Conservation (phyloP, 64 coral and sea anemone genomes). For the Platygyra sinensis region DNA sequence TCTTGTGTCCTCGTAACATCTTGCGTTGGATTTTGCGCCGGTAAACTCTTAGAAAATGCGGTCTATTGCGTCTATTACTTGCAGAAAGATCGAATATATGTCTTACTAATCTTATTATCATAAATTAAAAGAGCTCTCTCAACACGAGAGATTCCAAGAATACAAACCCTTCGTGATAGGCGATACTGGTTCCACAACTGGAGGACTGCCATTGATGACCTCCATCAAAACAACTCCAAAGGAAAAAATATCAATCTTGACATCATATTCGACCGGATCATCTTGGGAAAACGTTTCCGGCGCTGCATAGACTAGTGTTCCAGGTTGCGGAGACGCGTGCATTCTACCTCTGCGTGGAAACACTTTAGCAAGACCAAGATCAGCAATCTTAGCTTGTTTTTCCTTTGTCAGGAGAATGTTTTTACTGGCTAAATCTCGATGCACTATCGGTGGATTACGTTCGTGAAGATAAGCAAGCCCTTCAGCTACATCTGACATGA, state of each 20-base stretch:
- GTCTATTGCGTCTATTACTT: no score
- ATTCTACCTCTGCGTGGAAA: background rate
- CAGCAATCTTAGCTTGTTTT: constrained; percentile 61
- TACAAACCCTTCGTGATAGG: background rate
- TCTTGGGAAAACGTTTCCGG: constrained; percentile 41
- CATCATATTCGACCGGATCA: constrained; percentile 25
- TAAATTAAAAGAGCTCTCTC: no score
- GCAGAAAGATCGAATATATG: no score
- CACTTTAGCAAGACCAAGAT: constrained; percentile 63
- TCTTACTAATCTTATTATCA: no score
- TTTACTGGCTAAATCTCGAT: constrained; percentile 68
- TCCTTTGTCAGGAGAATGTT: constrained; percentile 71
- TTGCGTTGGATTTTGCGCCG: no score
- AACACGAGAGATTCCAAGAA: background rate
- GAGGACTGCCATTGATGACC: constrained; percentile 47
- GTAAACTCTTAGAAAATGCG: no score
- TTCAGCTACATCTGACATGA: constrained; percentile 54
- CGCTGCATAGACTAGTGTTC: constrained; percentile 45
- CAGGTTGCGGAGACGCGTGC: constrained; percentile 26
- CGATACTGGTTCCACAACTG: background rate
- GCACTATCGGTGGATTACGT: constrained; percentile 31
- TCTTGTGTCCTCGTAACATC: no score
- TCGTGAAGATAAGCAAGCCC: constrained; percentile 64
- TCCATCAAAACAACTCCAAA: constrained; percentile 67
- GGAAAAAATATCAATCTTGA: constrained; percentile 69